These are phyloP conservation scores for Psammodynastes pulverulentus DNA, from an alignment of 2,113 vertebrate genomes.

Conservation along the genomic window DNA sequence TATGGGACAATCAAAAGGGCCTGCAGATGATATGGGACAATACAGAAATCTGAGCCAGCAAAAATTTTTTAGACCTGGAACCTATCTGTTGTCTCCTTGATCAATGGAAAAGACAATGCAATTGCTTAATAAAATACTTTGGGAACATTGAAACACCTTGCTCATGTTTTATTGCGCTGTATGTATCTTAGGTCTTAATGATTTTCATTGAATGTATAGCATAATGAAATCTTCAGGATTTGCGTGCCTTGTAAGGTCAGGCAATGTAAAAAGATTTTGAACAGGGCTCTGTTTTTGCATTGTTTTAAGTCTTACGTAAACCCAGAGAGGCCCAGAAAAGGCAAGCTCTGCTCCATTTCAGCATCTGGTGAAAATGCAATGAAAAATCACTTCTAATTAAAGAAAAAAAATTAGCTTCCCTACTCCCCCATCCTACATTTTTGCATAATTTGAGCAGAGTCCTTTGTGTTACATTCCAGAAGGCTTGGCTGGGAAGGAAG, in stretches of 20 bases:
- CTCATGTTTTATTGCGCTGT: conserved; percentile 28
- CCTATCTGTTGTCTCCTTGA: background rate
- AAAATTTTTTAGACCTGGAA: background rate
- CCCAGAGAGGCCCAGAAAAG: conserved; percentile 60
- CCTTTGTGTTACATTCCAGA: conserved; percentile 57
- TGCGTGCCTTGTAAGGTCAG: conserved; percentile 32
- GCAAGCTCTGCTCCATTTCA: conserved; percentile 60
- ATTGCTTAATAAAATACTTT: background rate
- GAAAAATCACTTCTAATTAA: conserved; percentile 76
- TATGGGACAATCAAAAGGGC: background rate
- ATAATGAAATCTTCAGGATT: conserved; percentile 44
- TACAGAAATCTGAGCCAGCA: background rate
- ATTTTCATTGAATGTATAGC: conserved; percentile 27
- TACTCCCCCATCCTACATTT: conserved; percentile 62
- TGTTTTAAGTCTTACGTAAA: conserved; percentile 66
- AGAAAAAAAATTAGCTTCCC: conserved; percentile 67
- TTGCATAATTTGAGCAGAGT: conserved; percentile 64
- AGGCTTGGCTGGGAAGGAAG: conserved; percentile 55
- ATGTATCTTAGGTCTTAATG: conserved; percentile 49
- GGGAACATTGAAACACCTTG: conserved; percentile 13
- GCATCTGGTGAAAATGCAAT: conserved; percentile 65
- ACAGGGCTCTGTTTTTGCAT: conserved; percentile 42
- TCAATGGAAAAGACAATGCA: conserved; percentile 9
- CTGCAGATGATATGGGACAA: background rate
- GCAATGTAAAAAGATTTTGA: conserved; percentile 51